Evolutionary conservation across 2,113 vertebrate genomes (phyloP).

Genomic region (Phoxinus phoxinus): DNA sequence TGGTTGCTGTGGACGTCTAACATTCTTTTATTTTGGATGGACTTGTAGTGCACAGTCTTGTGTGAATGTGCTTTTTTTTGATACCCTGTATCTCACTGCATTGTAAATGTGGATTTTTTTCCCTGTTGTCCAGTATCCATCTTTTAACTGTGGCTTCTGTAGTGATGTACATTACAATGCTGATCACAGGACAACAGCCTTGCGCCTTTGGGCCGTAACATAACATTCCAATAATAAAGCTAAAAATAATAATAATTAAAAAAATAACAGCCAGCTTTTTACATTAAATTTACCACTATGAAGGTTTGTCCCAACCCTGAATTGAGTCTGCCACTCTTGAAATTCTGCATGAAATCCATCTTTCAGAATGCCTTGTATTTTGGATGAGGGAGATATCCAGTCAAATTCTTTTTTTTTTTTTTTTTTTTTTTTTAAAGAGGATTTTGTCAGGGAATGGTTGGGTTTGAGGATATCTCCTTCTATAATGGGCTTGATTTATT

Average conservation of each 20-base stretch:
- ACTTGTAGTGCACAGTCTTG: constrained; percentile 27
- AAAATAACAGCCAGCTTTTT: constrained; percentile 50
- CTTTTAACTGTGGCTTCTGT: constrained; percentile 38
- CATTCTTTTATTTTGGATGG: constrained; percentile 39
- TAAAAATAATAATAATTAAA: not conserved
- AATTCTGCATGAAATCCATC: constrained; percentile 79
- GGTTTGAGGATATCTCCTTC: constrained; percentile 64
- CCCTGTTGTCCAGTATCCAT: not conserved
- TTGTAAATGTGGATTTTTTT: constrained; percentile 25
- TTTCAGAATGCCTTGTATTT: constrained; percentile 71
- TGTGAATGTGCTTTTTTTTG: constrained; percentile 32
- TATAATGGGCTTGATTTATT: constrained; percentile 82
- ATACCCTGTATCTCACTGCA: constrained; percentile 25
- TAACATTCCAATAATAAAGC: constrained; percentile 73
- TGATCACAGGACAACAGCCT: constrained; percentile 42
- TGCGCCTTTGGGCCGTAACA: constrained; percentile 71
- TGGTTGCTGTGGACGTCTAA: constrained; percentile 6
- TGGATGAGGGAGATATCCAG: constrained; percentile 60
- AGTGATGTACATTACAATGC: constrained; percentile 36
- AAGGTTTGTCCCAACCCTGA: constrained; percentile 64
- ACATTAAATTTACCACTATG: constrained; percentile 59
- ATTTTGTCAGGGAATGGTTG: constrained; percentile 51
- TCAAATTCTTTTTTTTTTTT: not conserved
- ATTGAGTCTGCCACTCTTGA: constrained; percentile 49
- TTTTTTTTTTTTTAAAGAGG: constrained; percentile 7